These are phyloP conservation scores for Abramis brama DNA, from an alignment of 2,113 vertebrate genomes.

Conservation along the genomic window DNA sequence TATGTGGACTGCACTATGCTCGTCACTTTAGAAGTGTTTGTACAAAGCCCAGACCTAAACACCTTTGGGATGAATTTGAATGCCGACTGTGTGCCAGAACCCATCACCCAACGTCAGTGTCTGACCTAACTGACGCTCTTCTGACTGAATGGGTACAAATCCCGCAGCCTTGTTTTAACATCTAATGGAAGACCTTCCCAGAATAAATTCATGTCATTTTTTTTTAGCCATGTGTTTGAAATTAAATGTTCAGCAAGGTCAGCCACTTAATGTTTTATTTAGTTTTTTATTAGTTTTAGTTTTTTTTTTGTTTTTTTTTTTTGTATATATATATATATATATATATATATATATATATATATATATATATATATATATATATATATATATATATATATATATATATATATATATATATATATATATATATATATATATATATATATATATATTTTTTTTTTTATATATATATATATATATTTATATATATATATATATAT, in stretches of 20 bases:
- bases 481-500: too few species aligned
- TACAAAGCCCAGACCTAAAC: not conserved
- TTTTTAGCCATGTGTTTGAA: not conserved
- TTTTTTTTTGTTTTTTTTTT: too few species aligned
- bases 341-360: too few species aligned
- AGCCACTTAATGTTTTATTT: not conserved
- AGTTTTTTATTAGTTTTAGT: too few species aligned
- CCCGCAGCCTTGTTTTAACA: not conserved
- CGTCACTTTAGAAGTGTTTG: constrained; percentile 1
- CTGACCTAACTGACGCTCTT: not conserved
- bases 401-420: too few species aligned
- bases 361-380: too few species aligned
- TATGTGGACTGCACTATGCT: not conserved
- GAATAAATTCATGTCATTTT: not conserved
- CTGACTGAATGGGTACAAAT: not conserved
- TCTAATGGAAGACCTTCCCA: not conserved
- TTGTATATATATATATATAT: too few species aligned
- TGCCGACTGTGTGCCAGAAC: not conserved
- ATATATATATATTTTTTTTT: too few species aligned
- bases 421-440: too few species aligned
- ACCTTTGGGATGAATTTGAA: not conserved
- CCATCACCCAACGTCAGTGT: not conserved
- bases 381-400: too few species aligned
- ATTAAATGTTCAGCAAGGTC: not conserved
- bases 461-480: too few species aligned